A percentile compares a stretch with the other conserved stretches of the same genome.
These are phyloP conservation scores for Bombyx mandarina DNA, from an alignment of 1,140 invertebrate species.

Conservation along the genomic window DNA sequence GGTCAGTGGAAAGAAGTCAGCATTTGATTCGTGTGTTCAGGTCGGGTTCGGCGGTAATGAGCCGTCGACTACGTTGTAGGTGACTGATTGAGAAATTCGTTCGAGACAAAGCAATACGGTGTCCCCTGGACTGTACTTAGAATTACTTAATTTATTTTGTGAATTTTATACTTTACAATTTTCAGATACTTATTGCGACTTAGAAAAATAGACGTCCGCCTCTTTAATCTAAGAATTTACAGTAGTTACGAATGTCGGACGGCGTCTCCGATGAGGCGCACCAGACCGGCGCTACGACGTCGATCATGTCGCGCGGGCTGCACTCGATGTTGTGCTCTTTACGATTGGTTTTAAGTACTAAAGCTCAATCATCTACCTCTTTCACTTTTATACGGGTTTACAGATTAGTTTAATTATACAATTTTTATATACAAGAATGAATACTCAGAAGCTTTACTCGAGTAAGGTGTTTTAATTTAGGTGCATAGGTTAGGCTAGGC, in stretches of 20 bases:
- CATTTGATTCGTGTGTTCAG: conserved; percentile 42
- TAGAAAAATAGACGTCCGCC: conserved; percentile 62
- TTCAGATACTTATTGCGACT: conserved; percentile 54
- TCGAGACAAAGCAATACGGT: conserved; percentile 50
- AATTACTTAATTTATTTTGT: conserved; percentile 69
- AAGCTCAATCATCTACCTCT: conserved; percentile 69
- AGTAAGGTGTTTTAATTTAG: conserved; percentile 59
- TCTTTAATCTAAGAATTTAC: conserved; percentile 51
- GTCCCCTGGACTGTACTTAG: conserved; percentile 66
- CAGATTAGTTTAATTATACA: conserved; percentile 70
- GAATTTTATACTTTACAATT: conserved; percentile 61
- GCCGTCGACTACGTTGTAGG: conserved; percentile 48
- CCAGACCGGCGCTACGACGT: conserved; percentile 1
- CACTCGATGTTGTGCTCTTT: conserved; percentile 52
- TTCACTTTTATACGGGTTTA: conserved; percentile 69
- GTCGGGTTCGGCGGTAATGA: conserved; percentile 31
- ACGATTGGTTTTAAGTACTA: conserved; percentile 65
- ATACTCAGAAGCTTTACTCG: conserved; percentile 70
- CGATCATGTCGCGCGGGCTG: conserved; percentile 16
- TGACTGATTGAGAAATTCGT: conserved; percentile 59
- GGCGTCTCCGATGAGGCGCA: neutral
- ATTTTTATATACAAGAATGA: conserved; percentile 65
- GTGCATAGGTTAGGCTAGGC: conserved; percentile 31
- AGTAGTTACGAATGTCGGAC: conserved; percentile 16
- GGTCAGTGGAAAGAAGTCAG: conserved; percentile 31